Evolutionary conservation across 2,888 invertebrate genomes (phyloP), one percentile per base, ranked within the genome.

Genomic region (Dioctria linearis): DNA sequence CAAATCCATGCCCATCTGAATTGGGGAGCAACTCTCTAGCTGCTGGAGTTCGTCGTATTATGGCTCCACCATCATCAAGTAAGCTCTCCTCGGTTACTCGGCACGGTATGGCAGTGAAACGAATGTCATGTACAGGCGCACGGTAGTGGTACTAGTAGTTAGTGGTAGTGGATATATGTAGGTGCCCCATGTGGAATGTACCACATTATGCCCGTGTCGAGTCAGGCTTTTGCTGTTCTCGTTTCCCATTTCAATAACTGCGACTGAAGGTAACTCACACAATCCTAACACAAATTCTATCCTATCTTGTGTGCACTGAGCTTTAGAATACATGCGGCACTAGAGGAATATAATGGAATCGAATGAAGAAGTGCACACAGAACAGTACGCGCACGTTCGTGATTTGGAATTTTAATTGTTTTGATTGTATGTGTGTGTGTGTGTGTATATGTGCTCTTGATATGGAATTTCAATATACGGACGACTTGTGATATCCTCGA

Each of bases 31-130:
- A 13, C 54, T 57, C 42, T 79, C 51, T 61, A 75, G 69, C 75
- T 80, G 66, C 78, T 76, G 78, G 81, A 25, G 25, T 25, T 25
- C 25, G 25, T 25, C 25, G 25, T 25, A 1, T 25, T 25, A 81
- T 82, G 82, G 80, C 78, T 80, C 78, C 82, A 80, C 83, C 80
- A 80, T 81, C 80, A 76, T 8, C 61, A 25, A 25, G 25, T 25
- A 25, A 25, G 25, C 25, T 25, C 25, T 25, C 25, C 25, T 25
- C 25, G 25, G 25, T 25, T 25, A 25, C 25, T 25, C 25, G 25
- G 25, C 2, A 25, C 25, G 25, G 25, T 25, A 25, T 25, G 59
- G 39, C n/a, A 2, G 63, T 37, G 63, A 63, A 63, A 49, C 76
- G n/a, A n/a, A n/a, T n/a, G 40, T 63, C 25, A 25, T 25, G 63